A percentile compares a stretch with the other conserved stretches of the same genome.
These are phyloP conservation scores for Todiramphus saurophagus DNA, from an alignment of 2,113 vertebrate genomes.

Conservation along the genomic window DNA sequence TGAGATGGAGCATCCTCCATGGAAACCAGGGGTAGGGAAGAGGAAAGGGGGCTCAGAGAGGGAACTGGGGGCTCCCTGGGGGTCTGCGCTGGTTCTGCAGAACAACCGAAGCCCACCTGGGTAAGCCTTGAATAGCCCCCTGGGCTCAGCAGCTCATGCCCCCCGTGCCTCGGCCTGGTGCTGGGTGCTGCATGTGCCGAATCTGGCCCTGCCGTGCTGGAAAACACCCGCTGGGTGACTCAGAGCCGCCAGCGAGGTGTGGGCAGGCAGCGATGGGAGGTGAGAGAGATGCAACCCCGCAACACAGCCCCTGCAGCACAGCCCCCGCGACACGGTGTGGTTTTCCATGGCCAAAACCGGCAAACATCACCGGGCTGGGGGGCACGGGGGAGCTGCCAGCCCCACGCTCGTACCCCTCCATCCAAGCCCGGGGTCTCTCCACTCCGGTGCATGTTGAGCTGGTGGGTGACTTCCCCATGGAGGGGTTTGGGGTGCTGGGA, in stretches of 20 bases:
- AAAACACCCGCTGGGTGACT: conserved; percentile 31
- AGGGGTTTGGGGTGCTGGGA: neutral
- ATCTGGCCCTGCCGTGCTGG: neutral
- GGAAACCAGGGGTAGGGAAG: neutral
- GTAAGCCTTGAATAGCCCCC: too few relatives aligned
- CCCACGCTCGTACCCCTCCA: accelerated
- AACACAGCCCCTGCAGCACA: too few relatives aligned
- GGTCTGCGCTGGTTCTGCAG: neutral
- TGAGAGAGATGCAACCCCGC: conserved; percentile 18
- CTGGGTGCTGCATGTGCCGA: neutral
- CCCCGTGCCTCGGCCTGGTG: accelerated
- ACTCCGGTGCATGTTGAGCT: accelerated
- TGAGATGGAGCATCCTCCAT: neutral
- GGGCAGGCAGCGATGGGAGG: conserved; percentile 49
- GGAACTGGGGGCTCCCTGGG: neutral
- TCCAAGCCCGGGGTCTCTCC: neutral
- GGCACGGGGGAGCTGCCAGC: accelerated
- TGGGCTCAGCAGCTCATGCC: neutral
- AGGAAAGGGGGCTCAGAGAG: neutral
- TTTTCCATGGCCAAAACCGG: neutral
- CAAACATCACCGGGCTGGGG: neutral
- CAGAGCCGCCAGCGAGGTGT: neutral
- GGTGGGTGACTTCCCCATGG: neutral
- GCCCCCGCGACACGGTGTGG: neutral
- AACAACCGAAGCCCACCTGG: neutral